These are phyloP conservation scores for Pitta sordida DNA, from an alignment of 2,113 vertebrate genomes.

Conservation along the genomic window DNA sequence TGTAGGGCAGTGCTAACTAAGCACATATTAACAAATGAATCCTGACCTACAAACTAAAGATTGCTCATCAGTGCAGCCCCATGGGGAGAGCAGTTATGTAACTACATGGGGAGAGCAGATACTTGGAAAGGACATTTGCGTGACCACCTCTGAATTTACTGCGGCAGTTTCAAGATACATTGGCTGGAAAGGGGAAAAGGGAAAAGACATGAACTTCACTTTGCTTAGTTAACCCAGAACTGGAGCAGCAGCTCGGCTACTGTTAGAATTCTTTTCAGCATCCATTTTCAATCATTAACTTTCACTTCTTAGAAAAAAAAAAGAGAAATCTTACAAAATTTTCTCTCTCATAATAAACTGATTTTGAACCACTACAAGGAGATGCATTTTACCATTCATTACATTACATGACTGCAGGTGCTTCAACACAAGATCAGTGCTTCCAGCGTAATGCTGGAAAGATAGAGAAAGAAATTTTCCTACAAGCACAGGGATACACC, in stretches of 20 bases:
- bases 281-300: neutral
- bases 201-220: neutral
- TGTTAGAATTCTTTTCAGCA: neutral
- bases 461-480: neutral
- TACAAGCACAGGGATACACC: neutral
- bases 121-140: neutral
- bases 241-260: neutral
- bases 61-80: neutral
- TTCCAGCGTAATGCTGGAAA: neutral
- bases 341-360: neutral
- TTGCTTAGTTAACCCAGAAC: neutral
- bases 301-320: neutral
- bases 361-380: neutral
- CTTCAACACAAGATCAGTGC: neutral
- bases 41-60: neutral
- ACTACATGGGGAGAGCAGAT: neutral
- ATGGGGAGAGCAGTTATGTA: neutral
- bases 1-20: neutral
- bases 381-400: neutral
- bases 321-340: neutral
- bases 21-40: neutral
- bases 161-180: neutral
- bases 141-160: neutral
- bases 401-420: neutral
- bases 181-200: neutral